Evolutionary conservation across 2,113 vertebrate species (phyloP), one percentile per base, ranked within the genome.

Genomic region (Dolichallabes microphthalmus): DNA sequence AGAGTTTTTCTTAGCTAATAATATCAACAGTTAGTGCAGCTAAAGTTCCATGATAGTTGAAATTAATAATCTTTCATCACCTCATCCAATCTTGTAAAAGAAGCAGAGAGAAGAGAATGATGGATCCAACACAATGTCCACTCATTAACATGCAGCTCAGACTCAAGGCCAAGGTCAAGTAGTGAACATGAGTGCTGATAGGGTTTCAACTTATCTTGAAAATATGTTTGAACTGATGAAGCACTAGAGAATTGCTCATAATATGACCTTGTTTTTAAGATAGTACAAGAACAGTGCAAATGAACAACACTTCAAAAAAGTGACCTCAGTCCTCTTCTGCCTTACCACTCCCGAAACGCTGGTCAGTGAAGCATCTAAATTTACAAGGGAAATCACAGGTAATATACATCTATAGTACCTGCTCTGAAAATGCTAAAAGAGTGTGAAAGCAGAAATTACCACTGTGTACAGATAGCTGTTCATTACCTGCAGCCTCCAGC

Each of bases 81-180:
- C 8, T 77, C 57, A 4, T 78, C 10, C 13, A 15, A 78, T 9
- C 52, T 77, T 8, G 45, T 13, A 75, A 19, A 55, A 76, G 30
- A 32, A 20, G n/a, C 12, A 77, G 22, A 61, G 75, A 76, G 73
- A 86, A 75, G 8, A 73, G n/a, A 80, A 52, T 32, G 27, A 77
- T 22, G 71, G 22, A 74, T n/a, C 71, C 52, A 74, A 25, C 39
- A 74, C 71, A 74, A 84, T 52, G 68, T 50, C 14, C 32, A 87
- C 84, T 80, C 13, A 76, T 53, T 76, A 45, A 81, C 17, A 87
- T 27, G n/a, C 75, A 63, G 39, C 30, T 82, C 61, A 82, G 52
- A 20, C 52, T 57, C 74, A 57, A 32, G 15, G 66, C 30, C 35
- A 81, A 76, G 81, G 64, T 63, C 32, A 52, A 30, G 32, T 58